Evolutionary conservation across 2,113 vertebrate genomes (phyloP).

Genomic region (Suncus etruscus): DNA sequence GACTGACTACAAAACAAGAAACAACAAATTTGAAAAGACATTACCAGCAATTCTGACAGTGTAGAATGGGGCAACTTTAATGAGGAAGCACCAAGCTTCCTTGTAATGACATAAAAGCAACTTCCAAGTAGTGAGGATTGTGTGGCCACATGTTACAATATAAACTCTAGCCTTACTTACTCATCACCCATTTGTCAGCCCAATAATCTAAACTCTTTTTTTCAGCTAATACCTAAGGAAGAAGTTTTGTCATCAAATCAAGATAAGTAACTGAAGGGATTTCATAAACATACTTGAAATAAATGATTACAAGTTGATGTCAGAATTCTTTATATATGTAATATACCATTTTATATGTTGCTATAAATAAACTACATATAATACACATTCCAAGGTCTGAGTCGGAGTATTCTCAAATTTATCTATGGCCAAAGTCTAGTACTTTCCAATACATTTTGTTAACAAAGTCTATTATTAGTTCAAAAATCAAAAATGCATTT

Average conservation of each 20-base stretch:
- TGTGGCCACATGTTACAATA: background rate
- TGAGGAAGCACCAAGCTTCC: background rate
- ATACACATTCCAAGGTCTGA: background rate
- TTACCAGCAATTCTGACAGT: conserved; percentile 13
- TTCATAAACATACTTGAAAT: conserved; percentile 48
- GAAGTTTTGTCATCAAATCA: background rate
- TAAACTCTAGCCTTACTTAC: background rate
- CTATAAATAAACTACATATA: conserved; percentile 10
- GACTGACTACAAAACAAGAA: background rate
- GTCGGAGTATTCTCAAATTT: background rate
- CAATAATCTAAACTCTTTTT: too few species aligned
- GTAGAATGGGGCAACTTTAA: background rate
- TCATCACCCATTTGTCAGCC: background rate
- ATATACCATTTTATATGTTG: too few species aligned
- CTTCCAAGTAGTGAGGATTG: background rate
- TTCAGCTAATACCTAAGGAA: too few species aligned
- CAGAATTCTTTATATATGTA: too few species aligned
- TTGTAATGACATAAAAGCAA: background rate
- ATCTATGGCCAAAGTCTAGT: conserved; percentile 34
- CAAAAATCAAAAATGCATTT: conserved; percentile 40
- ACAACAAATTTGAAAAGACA: background rate
- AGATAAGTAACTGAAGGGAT: background rate
- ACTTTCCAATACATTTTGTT: conserved; percentile 15
- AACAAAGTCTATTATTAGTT: conserved; percentile 35
- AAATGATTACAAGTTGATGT: background rate